phyloP scores from a whole-genome alignment of 1,140 invertebrate genomes.

The Brachystomella parvula region DNA sequence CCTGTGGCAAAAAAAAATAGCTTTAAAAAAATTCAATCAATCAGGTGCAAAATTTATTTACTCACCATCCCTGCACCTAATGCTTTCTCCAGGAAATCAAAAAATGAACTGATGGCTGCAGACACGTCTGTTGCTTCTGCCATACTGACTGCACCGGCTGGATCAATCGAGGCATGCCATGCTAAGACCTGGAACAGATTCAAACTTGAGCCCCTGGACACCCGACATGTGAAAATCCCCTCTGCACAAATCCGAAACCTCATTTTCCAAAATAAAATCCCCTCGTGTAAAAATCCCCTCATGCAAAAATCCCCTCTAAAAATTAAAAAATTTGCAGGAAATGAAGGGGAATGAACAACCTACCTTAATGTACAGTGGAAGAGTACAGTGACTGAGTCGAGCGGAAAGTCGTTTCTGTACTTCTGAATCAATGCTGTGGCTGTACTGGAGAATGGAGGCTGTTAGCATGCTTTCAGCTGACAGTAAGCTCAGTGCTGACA shows the following conservation, averaged over 20 bases:
- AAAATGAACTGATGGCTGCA: slow-evolving; percentile 53
- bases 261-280: no score
- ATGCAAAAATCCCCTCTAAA: no score
- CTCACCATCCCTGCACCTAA: slow-evolving; percentile 51
- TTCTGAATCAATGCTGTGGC: slow-evolving; percentile 53
- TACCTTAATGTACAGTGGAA: slow-evolving; percentile 60
- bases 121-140: slow-evolving; percentile 49
- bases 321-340: no score
- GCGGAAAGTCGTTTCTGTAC: slow-evolving; percentile 52
- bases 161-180: slow-evolving; percentile 57
- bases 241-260: no score
- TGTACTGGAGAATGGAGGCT: slow-evolving; percentile 52
- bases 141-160: slow-evolving; percentile 45
- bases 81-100: slow-evolving; percentile 57
- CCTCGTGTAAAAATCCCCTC: no score
- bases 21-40: slow-evolving; percentile 20
- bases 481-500: slow-evolving; percentile 46
- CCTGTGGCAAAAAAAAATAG: slow-evolving; percentile 39
- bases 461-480: slow-evolving; percentile 50
- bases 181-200: slow-evolving; percentile 51
- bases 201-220: no score
- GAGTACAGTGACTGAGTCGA: slow-evolving; percentile 54
- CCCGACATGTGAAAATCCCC: no score
- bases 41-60: slow-evolving; percentile 2
- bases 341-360: slow-evolving; percentile 22